phyloP scores from a whole-genome alignment of 64 coral and sea anemone species.

The Actinia tenebrosa region DNA sequence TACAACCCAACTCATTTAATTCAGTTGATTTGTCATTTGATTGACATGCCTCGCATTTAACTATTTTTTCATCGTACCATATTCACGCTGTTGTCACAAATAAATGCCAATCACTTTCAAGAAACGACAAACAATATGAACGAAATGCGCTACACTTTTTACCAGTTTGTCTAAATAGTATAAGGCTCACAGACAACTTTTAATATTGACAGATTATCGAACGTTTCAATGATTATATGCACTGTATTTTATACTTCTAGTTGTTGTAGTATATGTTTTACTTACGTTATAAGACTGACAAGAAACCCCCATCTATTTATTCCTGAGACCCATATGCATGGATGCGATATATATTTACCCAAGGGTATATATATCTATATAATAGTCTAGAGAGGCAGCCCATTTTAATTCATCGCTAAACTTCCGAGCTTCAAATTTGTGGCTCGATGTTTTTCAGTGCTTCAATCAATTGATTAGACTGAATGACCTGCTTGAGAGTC shows the following conservation, averaged over 20 bases:
- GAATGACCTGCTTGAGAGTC: background rate
- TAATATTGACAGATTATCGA: background rate
- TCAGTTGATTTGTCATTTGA: background rate
- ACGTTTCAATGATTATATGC: no score
- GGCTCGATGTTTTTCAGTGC: background rate
- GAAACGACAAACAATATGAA: background rate
- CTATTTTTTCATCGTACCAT: conserved; percentile 5
- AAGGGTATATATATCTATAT: no score
- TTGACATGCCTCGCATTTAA: conserved; percentile 4
- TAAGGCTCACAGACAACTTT: background rate
- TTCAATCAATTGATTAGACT: background rate
- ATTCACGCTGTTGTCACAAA: background rate
- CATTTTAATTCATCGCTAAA: background rate
- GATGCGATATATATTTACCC: no score
- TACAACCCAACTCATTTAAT: background rate
- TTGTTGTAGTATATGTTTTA: no score
- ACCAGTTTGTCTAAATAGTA: background rate
- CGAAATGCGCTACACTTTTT: background rate
- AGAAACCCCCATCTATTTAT: no score
- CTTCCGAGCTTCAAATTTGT: background rate
- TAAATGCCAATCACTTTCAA: background rate
- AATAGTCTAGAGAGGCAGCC: no score
- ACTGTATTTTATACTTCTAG: no score
- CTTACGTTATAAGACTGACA: no score
- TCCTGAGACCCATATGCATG: no score